Evolutionary conservation across 1,140 invertebrate species (phyloP), one percentile per base, ranked within the genome.

Genomic region (Drusus annulatus): DNA sequence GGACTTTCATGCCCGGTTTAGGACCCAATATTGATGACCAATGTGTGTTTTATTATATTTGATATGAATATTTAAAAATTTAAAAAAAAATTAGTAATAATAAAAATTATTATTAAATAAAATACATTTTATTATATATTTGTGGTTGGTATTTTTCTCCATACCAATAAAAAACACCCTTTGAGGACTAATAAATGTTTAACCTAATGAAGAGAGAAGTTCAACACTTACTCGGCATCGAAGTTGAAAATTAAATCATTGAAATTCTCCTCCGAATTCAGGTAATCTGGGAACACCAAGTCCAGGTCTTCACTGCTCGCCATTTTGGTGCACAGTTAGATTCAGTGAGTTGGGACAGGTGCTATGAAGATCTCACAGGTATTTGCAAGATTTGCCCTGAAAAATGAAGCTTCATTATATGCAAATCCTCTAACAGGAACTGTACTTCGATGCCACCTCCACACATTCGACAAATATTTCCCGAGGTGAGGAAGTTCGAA

Each of bases 371-470:
- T 19, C 16, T 1, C 54, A 19, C 5, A 17, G 17, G 56, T 21
- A 13, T 60, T 19, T 60, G 19, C 56, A 60, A 60, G 19, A 60
- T 23, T 60, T 17, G 56, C 56, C 56, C 56, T 60, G 56, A 13
- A 60, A 58, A 21, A 60, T 7, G 23, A 13, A n/a, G 23, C 0
- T 60, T 60, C 17, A 17, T 3, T 60, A 60, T 17, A 1, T 60
- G 16, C 8, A 7, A 19, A 56, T 19, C 5, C 8, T 60, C 23
- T 58, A n/a, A 58, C 21, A 58, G 16, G 16, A 54, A 4, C 1
- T 16, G 19, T 58, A 58, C 54, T 58, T 5, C 21, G 21, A 58
- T 58, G n/a, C 31, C 8, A 8, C 31, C 31, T 36, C 31, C 31
- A 36, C 31, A 36, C 36, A 45, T 13, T 45, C 13, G 10, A 10